Base-by-base conservation (phyloP, 1,140 invertebrate species). In the Agrypnia vestita region DNA sequence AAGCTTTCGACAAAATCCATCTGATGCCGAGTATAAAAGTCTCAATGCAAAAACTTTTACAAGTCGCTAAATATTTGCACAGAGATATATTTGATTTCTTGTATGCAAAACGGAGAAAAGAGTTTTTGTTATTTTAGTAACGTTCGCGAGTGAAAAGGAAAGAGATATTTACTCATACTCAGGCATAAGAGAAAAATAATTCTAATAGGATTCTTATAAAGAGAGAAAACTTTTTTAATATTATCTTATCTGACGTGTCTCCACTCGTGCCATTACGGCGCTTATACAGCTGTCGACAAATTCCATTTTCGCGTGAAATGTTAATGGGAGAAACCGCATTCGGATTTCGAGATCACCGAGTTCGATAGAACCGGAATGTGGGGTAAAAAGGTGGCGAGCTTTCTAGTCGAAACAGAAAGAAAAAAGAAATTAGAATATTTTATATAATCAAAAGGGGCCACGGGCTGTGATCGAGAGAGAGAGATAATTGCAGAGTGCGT, bases 361-460 rank as follows among this genome's bases (percentile, higher is more conserved):
- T 79, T 76, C 77, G 76, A 82, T 79, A 76, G 77, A 76, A 76
- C 72, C 44, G 61, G 77, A 77, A 59, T 17, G 74, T 72, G 80
- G 64, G 74, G 79, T 25, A 47, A 35, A 35, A 46, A 74, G 75
- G 80, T 61, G 80, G 75, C 62, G 59, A 67, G 74, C 53, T 77
- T 71, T 76, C 79, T 80, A 80, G 72, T 80, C 67, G 67, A 35
- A 79, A 64, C 55, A 67, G 61, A 80, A 73, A 71, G 74, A 82
- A 75, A 80, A 77, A 82, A 82, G 80, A 75, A 82, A 82, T 82
- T 82, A 82, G 81, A 82, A 82, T 83, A 83, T 83, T 83, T 83
- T 72, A 80, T 80, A 80, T 83, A 75, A 83, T 80, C 79, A 56
- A 80, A 73, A 59, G 72, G 76, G 79, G 71, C 64, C 79, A 73